These are phyloP conservation scores for Poeciliopsis turneri DNA, from an alignment of 2,797 vertebrate species.

Conservation along the genomic window DNA sequence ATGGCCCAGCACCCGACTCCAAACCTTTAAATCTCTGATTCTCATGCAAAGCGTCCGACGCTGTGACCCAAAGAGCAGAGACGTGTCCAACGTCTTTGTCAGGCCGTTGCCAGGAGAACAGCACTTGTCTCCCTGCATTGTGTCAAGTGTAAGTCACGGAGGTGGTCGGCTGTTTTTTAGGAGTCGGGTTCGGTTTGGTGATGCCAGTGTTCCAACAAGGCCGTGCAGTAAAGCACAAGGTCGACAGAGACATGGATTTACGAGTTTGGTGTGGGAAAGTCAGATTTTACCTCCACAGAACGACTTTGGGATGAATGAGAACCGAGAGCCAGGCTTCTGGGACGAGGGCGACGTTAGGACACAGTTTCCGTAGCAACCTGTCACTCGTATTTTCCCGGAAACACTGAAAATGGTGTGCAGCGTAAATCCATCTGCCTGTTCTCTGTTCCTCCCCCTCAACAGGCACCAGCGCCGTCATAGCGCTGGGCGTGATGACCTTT, in stretches of 20 bases:
- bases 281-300: neutral
- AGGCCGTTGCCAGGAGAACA: neutral
- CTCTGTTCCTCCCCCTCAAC: conserved; percentile 31
- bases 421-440: neutral
- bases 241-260: neutral
- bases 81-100: neutral
- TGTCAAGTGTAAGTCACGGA: neutral
- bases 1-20: neutral
- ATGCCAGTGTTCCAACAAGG: neutral
- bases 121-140: neutral
- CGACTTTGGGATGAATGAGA: neutral
- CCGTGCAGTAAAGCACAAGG: neutral
- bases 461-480: conserved; percentile 51
- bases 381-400: neutral
- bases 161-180: neutral
- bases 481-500: conserved; percentile 70
- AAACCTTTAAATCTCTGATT: neutral
- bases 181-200: neutral
- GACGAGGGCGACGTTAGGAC: neutral
- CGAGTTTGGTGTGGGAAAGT: neutral
- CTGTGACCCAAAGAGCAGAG: neutral
- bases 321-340: neutral
- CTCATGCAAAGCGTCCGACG: neutral
- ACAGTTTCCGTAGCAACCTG: neutral
- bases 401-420: neutral